These are phyloP conservation scores for Corythaeola cristata DNA, from an alignment of 2,113 vertebrate genomes.

Conservation along the genomic window DNA sequence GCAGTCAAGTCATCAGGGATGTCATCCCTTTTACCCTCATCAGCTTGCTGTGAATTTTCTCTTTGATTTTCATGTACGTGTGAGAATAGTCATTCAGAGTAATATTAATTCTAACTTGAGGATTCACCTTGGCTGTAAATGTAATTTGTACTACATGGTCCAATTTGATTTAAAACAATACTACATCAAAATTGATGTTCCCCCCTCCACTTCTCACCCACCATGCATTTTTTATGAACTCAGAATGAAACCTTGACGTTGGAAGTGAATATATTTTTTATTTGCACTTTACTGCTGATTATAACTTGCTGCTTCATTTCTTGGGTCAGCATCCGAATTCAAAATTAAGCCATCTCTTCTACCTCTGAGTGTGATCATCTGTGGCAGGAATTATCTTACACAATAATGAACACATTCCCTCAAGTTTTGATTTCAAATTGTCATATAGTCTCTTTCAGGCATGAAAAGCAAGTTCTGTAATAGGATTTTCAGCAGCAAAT, in stretches of 20 bases:
- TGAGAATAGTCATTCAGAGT: background rate
- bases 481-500: background rate
- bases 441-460: background rate
- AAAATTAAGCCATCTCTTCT: background rate
- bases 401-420: background rate
- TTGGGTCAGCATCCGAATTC: background rate
- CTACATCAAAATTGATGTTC: background rate
- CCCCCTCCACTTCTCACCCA: background rate
- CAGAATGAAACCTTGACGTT: background rate
- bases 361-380: background rate
- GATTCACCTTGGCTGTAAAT: background rate
- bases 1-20: rapidly evolving
- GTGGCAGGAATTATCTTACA: background rate
- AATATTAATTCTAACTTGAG: background rate
- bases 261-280: background rate
- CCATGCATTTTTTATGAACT: background rate
- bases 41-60: background rate
- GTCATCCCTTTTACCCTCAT: background rate
- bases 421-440: background rate
- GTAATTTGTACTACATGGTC: background rate
- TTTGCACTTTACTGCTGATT: background rate
- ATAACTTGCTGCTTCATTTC: background rate
- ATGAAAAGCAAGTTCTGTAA: background rate
- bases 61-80: background rate
- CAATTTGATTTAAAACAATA: background rate